Percentiles rank a stretch among this genome's conserved stretches.
These are phyloP conservation scores for Drosophila pegasa DNA, from an alignment of 2,888 invertebrate species.

Conservation along the genomic window DNA sequence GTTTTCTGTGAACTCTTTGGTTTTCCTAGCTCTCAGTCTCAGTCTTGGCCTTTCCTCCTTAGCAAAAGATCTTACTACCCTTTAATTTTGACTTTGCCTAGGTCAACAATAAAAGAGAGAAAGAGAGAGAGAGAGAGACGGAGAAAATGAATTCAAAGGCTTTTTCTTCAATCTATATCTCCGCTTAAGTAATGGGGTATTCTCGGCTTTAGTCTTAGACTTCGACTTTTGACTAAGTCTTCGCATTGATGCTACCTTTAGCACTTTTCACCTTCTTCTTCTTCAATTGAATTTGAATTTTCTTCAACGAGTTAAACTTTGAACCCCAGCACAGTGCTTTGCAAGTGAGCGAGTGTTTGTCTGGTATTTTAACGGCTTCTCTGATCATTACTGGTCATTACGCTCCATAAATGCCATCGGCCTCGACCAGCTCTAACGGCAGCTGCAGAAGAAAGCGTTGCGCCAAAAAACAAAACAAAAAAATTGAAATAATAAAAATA, in stretches of 20 bases:
- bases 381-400: constrained; percentile 43
- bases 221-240: not conserved
- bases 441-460: constrained; percentile 63
- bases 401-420: constrained; percentile 61
- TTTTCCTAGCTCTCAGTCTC: too few relatives aligned
- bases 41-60: too few relatives aligned
- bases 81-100: too few relatives aligned
- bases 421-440: constrained; percentile 48
- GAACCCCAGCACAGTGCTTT: not conserved
- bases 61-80: too few relatives aligned
- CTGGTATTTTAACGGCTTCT: constrained; percentile 20
- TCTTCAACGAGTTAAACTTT: not conserved
- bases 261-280: too few relatives aligned
- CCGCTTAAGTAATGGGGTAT: too few relatives aligned
- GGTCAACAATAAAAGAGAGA: not conserved
- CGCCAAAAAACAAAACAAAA: constrained; percentile 33
- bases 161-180: too few relatives aligned
- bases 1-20: too few relatives aligned
- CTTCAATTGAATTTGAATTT: not conserved
- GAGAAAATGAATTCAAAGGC: not conserved
- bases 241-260: too few relatives aligned
- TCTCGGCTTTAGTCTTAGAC: too few relatives aligned
- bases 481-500: constrained; percentile 16
- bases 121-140: not conserved
- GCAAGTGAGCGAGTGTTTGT: not conserved